Evolutionary conservation across 1,140 invertebrate genomes (phyloP).

Genomic region (Rhagoletis zephyria): DNA sequence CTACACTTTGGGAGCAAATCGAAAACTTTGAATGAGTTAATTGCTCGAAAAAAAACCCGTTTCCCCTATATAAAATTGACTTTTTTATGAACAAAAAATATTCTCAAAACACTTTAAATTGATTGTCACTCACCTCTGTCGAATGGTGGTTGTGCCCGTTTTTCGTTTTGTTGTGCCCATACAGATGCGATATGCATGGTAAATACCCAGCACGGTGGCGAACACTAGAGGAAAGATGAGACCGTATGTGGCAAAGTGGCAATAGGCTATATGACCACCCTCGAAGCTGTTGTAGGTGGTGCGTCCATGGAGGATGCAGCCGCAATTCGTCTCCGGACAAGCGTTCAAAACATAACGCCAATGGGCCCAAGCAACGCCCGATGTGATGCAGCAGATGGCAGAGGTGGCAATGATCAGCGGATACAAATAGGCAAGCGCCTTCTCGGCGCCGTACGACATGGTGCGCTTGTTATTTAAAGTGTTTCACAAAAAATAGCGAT

Average conservation of each 20-base stretch:
- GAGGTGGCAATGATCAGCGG: constrained; percentile 74
- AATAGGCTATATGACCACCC: constrained; percentile 79
- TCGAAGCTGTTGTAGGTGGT: constrained; percentile 77
- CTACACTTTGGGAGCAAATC: too few species aligned
- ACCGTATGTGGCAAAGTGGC: constrained; percentile 78
- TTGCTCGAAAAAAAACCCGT: too few species aligned
- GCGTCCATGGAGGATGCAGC: constrained; percentile 79
- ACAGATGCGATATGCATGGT: constrained; percentile 80
- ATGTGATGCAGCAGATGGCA: constrained; percentile 75
- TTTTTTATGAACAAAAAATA: too few species aligned
- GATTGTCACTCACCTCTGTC: constrained; percentile 75
- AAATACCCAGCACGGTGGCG: constrained; percentile 76
- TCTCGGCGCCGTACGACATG: constrained; percentile 74
- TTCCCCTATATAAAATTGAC: too few species aligned
- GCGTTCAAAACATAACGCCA: constrained; percentile 79
- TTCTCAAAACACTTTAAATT: too few species aligned
- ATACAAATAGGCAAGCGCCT: constrained; percentile 76
- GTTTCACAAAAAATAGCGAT: background rate
- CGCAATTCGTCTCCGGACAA: constrained; percentile 79
- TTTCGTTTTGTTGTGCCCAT: constrained; percentile 76
- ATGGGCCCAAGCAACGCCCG: constrained; percentile 78
- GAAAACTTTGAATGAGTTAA: too few species aligned
- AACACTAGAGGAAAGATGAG: constrained; percentile 76
- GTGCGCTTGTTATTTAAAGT: background rate
- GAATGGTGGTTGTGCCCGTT: constrained; percentile 74